These are phyloP conservation scores for Nibea coibor DNA, from an alignment of 2,113 vertebrate genomes.

Conservation along the genomic window DNA sequence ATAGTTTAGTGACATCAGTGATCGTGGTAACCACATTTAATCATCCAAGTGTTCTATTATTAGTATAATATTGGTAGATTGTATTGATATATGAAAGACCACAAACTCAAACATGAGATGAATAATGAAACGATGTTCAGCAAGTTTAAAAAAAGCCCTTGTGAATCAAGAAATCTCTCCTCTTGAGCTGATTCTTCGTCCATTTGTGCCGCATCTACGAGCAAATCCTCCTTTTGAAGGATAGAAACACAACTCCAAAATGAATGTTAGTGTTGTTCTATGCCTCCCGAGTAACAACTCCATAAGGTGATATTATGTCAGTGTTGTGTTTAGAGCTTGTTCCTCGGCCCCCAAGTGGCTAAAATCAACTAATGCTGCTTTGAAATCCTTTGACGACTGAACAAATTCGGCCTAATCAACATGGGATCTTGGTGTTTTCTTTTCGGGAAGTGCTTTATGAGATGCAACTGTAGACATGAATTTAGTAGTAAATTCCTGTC, in stretches of 20 bases:
- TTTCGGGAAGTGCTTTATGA: conserved; percentile 31
- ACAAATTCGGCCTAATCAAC: background rate
- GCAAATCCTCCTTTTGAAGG: background rate
- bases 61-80: too few relatives aligned
- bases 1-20: too few relatives aligned
- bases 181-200: too few relatives aligned
- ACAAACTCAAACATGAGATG: too few relatives aligned
- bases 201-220: too few relatives aligned
- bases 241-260: background rate
- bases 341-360: background rate
- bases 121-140: too few relatives aligned
- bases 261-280: background rate
- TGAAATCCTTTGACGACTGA: background rate
- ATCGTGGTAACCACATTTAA: too few relatives aligned
- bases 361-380: background rate
- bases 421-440: conserved; percentile 15
- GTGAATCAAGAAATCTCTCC: too few relatives aligned
- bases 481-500: conserved; percentile 55
- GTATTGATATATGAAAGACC: too few relatives aligned
- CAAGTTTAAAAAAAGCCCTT: too few relatives aligned
- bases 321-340: background rate
- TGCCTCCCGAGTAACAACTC: background rate
- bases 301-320: background rate
- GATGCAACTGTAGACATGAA: conserved; percentile 3
- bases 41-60: too few relatives aligned